Base-by-base conservation (phyloP, 2,888 invertebrate species). In the Romanomermis culicivorax region DNA sequence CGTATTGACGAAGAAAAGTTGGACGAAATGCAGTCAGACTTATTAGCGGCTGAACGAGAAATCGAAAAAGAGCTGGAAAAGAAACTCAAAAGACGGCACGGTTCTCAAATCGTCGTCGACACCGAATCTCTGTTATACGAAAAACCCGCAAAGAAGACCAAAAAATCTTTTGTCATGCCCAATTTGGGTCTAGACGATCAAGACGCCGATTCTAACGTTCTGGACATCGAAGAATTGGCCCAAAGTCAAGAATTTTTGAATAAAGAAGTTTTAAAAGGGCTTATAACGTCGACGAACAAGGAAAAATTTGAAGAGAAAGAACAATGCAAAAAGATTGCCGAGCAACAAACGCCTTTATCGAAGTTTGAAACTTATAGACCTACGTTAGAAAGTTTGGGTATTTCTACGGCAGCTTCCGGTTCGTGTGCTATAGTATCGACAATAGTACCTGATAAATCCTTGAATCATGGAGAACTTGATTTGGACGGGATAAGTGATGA, bases 11-110 rank as follows among this genome's bases (percentile, higher is more conserved):
- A n/a, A n/a, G n/a, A n/a, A n/a, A n/a, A n/a, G 45, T 59, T 75
- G 29, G 70, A 72, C 45, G 65, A 64, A 47, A 77, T 77, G 63
- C 73, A 89, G 42, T 79, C 79, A 14, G 80, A 81, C 30, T 71
- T 89, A 25, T 30, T 51, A 20, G 24, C 29, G 17, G 30, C 36
- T n/a, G 86, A 87, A 69, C 78, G 76, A 60, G 81, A 85, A 73
- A 89, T 91, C 64, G 87, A 91, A 65, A 73, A 74, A 27, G 82
- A 84, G 57, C 70, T 91, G 58, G 83, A 85, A 42, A 72, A 74
- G 25, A 69, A 51, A 30, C 52, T 24, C 7, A 52, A 43, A 11
- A 20, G 24, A 4, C 45, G 23, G 20, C n/a, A 11, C 23, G 14
- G 45, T 36, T n/a, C n/a, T n/a, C n/a, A n/a, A n/a, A n/a, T n/a